Evolutionary conservation across 2,113 vertebrate genomes (phyloP).

Genomic region (Pristiophorus japonicus): DNA sequence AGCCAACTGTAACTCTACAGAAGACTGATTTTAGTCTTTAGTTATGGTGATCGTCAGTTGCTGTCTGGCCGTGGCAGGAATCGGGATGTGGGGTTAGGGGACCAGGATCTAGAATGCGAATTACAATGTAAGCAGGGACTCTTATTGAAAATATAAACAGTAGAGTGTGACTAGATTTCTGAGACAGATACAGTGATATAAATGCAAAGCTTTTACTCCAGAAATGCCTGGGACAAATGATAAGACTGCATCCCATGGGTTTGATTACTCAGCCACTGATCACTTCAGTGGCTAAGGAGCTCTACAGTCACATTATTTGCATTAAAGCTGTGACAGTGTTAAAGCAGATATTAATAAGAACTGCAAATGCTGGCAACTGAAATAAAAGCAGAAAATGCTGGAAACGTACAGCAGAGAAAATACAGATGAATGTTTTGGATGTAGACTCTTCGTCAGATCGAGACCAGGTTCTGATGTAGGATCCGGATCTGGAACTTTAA

Average conservation of each 20-base stretch:
- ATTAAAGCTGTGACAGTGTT: neutral
- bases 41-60: slow-evolving; percentile 1
- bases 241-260: neutral
- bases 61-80: neutral
- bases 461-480: neutral
- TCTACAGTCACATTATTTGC: neutral
- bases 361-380: no score
- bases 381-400: neutral
- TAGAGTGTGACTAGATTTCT: neutral
- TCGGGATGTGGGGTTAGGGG: neutral
- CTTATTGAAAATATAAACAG: neutral
- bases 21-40: slow-evolving; percentile 23
- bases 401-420: neutral
- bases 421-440: neutral
- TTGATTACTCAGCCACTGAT: neutral
- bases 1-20: neutral
- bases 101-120: neutral
- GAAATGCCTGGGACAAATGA: neutral
- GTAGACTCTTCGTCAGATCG: neutral
- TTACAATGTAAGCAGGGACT: neutral
- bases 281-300: neutral
- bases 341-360: neutral
- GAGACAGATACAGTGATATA: neutral
- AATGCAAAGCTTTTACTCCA: neutral
- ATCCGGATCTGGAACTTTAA: neutral